A percentile compares a stretch with the other conserved stretches of the same genome.
Evolutionary conservation across 2,113 vertebrate genomes (phyloP).

Genomic region (Actinemys pallida): DNA sequence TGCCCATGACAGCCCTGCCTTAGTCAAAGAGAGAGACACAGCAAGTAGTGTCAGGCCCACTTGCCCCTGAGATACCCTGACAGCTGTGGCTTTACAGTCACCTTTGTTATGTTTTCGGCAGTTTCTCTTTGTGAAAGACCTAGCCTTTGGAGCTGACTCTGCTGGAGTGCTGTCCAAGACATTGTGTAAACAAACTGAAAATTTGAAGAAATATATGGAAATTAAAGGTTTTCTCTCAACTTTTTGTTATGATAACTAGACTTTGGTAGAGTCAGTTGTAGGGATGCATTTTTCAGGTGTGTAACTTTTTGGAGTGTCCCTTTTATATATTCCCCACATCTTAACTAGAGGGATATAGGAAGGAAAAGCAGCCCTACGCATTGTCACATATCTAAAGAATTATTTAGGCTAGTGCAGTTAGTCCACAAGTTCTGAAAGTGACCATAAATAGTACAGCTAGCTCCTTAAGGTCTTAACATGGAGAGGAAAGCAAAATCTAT

Average conservation of each 20-base stretch:
- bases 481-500: background rate
- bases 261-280: background rate
- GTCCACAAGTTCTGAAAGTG: background rate
- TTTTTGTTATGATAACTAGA: background rate
- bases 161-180: background rate
- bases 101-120: background rate
- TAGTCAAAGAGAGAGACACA: too few species aligned
- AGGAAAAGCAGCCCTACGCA: background rate
- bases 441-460: background rate
- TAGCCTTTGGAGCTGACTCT: background rate
- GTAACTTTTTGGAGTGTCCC: background rate
- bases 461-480: background rate
- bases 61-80: background rate
- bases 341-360: background rate
- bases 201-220: background rate
- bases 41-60: background rate
- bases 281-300: background rate
- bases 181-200: background rate
- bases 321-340: background rate
- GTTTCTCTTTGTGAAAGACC: background rate
- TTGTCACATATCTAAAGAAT: background rate
- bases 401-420: too few species aligned
- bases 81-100: background rate
- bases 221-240: background rate
- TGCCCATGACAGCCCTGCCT: fast-evolving